Evolutionary conservation across 2,113 vertebrate species (phyloP).

Genomic region (Arvicanthis niloticus): DNA sequence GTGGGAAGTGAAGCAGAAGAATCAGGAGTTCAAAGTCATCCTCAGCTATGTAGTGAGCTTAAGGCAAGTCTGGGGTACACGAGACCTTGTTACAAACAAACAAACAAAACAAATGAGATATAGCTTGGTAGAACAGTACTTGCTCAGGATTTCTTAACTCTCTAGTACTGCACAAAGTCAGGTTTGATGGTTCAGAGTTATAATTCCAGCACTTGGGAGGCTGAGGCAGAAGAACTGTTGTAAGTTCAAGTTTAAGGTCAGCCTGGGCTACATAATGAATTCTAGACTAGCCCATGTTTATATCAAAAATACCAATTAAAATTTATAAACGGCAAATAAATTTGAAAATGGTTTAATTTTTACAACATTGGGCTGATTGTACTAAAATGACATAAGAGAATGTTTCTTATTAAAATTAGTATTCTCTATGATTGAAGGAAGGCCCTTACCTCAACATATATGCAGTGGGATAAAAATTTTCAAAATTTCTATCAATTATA

Average conservation of each 20-base stretch:
- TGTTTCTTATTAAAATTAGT: conserved; percentile 49
- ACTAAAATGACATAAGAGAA: conserved; percentile 56
- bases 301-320: neutral
- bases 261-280: neutral
- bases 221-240: neutral
- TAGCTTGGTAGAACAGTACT: neutral
- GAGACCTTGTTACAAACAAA: neutral
- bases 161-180: neutral
- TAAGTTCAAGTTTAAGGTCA: neutral
- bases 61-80: neutral
- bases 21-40: neutral
- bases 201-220: neutral
- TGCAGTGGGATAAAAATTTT: neutral
- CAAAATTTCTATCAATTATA: neutral
- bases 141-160: neutral
- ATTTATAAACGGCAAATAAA: conserved; percentile 14
- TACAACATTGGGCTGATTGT: conserved; percentile 28
- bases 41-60: neutral
- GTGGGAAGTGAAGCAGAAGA: neutral
- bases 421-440: neutral
- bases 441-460: neutral
- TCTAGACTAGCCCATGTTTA: neutral
- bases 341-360: conserved; percentile 17
- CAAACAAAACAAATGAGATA: neutral
- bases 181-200: neutral